Evolutionary conservation across 2,888 invertebrate genomes (phyloP), one percentile per base, ranked within the genome.

Genomic region (Drosophila diplacantha): DNA sequence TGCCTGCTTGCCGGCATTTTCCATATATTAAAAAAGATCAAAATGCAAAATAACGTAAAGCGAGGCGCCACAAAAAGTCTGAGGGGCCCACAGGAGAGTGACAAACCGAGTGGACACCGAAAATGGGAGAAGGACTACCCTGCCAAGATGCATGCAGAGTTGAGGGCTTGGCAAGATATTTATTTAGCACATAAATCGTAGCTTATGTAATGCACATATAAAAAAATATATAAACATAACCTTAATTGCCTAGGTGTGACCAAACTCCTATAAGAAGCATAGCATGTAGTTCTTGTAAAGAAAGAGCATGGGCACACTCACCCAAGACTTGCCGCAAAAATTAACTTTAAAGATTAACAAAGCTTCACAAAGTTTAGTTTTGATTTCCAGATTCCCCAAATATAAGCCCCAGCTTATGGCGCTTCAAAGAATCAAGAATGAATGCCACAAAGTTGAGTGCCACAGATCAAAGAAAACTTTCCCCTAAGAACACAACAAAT

Each of bases 11-110:
- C 39, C 9, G 9, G 22, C 24, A 37, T 44, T 59, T 38, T 57
- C 44, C 58, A 59, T 44, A 57, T 38, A 57, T 59, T 59, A 38
- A 57, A 37, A 31, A 31, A 46, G 58, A 58, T 59, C 60, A 43
- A 63, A 60, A 60, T 62, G 59, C 51, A 62, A 53, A 58, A 58
- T 54, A 54, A 47, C 39, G 47, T 31, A 29, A 32, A 46, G 37
- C 22, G 29, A 16, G 34, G 31, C 41, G 41, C n/a, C 41, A 41
- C 41, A 41, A 32, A 39, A 31, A 44, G 32, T 31, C 41, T 41
- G 41, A 24, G 20, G 9, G 46, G 44, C 18, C 44, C 18, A 18
- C 29, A 29, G 14, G 32, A 47, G 53, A 47, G 53, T 49, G 24
- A 37, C 37, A 24, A 38, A 29, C 22, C 14, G 52, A 56, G 29